Evolutionary conservation across 2,797 vertebrate genomes (phyloP).

Genomic region (Gadopsis marmoratus): DNA sequence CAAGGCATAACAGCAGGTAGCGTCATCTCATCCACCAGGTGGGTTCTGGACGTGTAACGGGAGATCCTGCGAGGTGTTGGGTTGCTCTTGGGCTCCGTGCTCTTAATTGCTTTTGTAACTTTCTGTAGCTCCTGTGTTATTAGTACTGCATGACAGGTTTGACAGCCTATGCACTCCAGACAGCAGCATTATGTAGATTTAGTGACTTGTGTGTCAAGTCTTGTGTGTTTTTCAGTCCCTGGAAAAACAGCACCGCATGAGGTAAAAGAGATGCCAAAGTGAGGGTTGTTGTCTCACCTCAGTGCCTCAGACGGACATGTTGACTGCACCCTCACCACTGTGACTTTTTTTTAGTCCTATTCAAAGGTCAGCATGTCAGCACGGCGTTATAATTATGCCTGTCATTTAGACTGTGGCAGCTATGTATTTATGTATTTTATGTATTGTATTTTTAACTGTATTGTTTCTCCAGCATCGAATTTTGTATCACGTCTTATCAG

Average conservation of each 20-base stretch:
- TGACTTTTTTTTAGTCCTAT: neutral
- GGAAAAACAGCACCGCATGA: neutral
- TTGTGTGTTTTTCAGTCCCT: neutral
- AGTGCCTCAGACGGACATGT: neutral
- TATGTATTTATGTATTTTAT: neutral
- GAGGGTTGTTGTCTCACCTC: neutral
- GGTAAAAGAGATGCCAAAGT: neutral
- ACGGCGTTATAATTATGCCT: neutral
- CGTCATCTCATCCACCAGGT: conserved; percentile 61
- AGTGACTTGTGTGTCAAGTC: neutral
- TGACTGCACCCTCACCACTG: neutral
- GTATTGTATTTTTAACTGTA: neutral
- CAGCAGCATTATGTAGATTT: neutral
- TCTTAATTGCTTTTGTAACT: conserved; percentile 44
- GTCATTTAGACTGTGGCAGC: neutral
- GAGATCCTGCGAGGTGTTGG: conserved; percentile 46
- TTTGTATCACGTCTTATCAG: neutral
- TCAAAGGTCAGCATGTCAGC: conserved; percentile 19
- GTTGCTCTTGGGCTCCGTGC: conserved; percentile 48
- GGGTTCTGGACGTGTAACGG: conserved; percentile 55
- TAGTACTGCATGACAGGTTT: conserved; percentile 10
- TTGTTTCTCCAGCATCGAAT: neutral
- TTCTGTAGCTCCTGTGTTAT: conserved; percentile 34
- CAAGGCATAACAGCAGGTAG: conserved; percentile 18
- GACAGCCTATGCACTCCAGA: neutral